phyloP scores from a whole-genome alignment of 2,797 vertebrate species.

The Tympanoctomys barrerae region DNA sequence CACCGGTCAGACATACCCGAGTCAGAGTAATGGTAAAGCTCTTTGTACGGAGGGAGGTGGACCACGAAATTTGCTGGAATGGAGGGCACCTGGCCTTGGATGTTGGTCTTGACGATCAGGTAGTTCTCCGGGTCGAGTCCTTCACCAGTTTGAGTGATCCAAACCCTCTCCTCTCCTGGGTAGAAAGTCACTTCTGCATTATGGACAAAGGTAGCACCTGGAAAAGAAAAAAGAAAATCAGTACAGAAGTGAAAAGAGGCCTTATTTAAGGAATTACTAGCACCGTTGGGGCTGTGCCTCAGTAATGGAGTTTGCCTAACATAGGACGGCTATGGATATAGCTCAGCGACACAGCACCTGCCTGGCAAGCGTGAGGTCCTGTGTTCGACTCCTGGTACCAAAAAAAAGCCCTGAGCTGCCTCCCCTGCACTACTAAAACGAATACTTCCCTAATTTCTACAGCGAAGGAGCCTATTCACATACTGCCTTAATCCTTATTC shows the following conservation, averaged over 20 bases:
- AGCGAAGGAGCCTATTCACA: neutral
- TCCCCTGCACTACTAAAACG: neutral
- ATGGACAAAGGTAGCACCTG: conserved; percentile 94
- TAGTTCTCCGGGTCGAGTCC: conserved; percentile 95
- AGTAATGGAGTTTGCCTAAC: neutral
- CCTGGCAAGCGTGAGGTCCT: no score
- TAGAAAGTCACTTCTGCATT: conserved; percentile 92
- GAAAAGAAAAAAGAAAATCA: neutral
- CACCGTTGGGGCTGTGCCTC: neutral
- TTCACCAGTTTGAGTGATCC: conserved; percentile 91
- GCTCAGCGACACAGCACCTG: no score
- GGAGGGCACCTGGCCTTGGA: conserved; percentile 93
- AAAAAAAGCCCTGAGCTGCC: neutral
- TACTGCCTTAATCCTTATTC: no score
- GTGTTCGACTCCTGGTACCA: no score
- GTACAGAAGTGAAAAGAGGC: neutral
- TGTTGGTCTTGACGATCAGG: conserved; percentile 91
- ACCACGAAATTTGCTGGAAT: conserved; percentile 90
- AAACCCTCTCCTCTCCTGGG: conserved; percentile 92
- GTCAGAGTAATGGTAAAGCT: conserved; percentile 94
- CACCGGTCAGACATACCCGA: conserved; percentile 88
- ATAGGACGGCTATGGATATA: neutral
- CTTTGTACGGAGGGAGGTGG: conserved; percentile 93
- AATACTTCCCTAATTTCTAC: neutral
- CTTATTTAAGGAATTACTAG: neutral